Evolutionary conservation across 2,888 invertebrate genomes (phyloP).

Genomic region (Philereme transversata): DNA sequence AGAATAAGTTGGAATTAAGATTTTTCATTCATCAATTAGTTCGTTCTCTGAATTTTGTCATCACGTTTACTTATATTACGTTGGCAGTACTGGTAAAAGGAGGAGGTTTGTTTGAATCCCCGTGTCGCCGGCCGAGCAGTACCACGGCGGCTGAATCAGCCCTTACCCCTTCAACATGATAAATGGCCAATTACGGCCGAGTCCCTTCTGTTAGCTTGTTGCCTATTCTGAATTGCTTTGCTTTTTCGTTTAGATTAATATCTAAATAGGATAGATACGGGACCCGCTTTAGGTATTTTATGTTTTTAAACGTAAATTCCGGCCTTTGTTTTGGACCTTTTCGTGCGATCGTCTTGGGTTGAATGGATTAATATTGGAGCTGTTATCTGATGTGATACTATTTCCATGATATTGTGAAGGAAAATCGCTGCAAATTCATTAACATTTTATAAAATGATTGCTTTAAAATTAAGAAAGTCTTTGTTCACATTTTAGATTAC

Average conservation of each 20-base stretch:
- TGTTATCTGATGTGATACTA: slow-evolving; percentile 25
- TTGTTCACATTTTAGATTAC: too few relatives aligned
- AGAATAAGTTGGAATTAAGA: too few relatives aligned
- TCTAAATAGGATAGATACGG: slow-evolving; percentile 84
- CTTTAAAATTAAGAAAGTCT: too few relatives aligned
- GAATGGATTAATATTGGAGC: slow-evolving; percentile 33
- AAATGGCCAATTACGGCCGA: slow-evolving; percentile 84
- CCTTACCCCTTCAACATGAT: slow-evolving; percentile 84
- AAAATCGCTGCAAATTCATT: too few relatives aligned
- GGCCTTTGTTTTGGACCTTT: slow-evolving; percentile 66
- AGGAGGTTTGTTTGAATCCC: slow-evolving; percentile 14
- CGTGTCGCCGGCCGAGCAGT: slow-evolving; percentile 43
- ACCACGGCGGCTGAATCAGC: slow-evolving; percentile 66
- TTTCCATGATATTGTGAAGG: neutral
- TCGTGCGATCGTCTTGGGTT: slow-evolving; percentile 35
- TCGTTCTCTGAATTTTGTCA: too few relatives aligned
- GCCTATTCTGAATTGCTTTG: slow-evolving; percentile 84
- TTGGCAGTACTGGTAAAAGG: too few relatives aligned
- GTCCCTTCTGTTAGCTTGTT: slow-evolving; percentile 84
- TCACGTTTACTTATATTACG: too few relatives aligned
- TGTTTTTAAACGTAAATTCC: slow-evolving; percentile 84
- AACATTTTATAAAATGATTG: too few relatives aligned
- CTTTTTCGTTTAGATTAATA: slow-evolving; percentile 85
- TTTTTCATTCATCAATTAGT: too few relatives aligned
- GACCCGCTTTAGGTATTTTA: slow-evolving; percentile 80